Base-by-base conservation (phyloP, 1,140 invertebrate species). In the Tetragonula clypearis region DNA sequence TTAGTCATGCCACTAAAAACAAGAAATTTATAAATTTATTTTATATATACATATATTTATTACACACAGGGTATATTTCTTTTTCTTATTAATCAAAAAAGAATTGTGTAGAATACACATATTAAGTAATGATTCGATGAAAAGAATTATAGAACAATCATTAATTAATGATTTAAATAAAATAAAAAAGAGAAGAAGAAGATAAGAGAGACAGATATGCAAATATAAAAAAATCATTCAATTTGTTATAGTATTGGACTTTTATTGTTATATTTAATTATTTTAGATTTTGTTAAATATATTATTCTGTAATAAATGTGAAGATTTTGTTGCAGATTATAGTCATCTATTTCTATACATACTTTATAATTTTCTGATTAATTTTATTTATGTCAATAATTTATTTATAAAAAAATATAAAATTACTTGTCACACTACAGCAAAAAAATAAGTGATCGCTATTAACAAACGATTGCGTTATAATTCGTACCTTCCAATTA, bases 1-100 rank as follows among this genome's bases (percentile, higher is more conserved):
- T 94, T 94, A 92, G 95, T 94, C 95, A 95, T 95, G 74, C 88
- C 93, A 91, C 90, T 92, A 75, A 49, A 77, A 82, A 79, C 17
- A 65, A 78, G 21, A 81, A 65, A 62, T 56, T 35, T 11, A 79
- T 60, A 53, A 35, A 66, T 55, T 41, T 26, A 68, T 35, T 41
- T 41, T 56, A 9, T 14, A 66, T n/a, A 62, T 62, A 19, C 23
- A 55, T n/a, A 66, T 23, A 62, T 35, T 35, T 2, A 35, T 35
- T 35, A 35, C 35, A 35, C 35, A 35, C 35, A 35, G 14, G 2
- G 60, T 14, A 76, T n/a, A 21, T 30, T 49, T 26, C 23, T 71
- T 76, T 58, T 41, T 77, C 49, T 49, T 23, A n/a, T 14, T 17
- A 66, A 66, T 30, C 5, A 17, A 56, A 56, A 56, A 56, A 56